phyloP scores from a whole-genome alignment of 2,888 invertebrate genomes.

The Tetranychus truncatus region DNA sequence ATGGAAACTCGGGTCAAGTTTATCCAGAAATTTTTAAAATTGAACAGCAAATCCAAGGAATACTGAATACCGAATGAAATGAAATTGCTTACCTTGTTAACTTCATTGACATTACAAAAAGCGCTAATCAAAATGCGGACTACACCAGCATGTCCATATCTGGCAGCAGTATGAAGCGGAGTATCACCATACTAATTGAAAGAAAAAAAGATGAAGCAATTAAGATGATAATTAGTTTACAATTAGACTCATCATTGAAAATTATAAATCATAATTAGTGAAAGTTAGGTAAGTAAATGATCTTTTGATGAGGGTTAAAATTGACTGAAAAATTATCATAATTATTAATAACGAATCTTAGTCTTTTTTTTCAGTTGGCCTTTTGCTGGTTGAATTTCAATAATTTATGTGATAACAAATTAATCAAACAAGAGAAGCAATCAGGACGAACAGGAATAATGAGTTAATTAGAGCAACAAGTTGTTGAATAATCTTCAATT shows the following conservation, averaged over 20 bases:
- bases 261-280: background rate
- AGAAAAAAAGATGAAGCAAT: background rate
- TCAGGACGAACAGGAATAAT: background rate
- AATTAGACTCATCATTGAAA: background rate
- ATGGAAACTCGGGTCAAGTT: too few species aligned
- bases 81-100: conserved; percentile 50
- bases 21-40: background rate
- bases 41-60: background rate
- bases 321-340: too few species aligned
- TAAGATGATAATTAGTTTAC: background rate
- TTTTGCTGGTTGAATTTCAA: too few species aligned
- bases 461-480: background rate
- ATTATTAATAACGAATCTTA: too few species aligned
- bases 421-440: background rate
- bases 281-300: background rate
- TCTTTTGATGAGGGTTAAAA: too few species aligned
- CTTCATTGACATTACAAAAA: conserved; percentile 60
- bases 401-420: background rate
- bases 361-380: too few species aligned
- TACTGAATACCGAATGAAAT: background rate
- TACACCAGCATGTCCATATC: conserved; percentile 90
- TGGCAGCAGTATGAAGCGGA: conserved; percentile 75
- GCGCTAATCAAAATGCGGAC: conserved; percentile 82
- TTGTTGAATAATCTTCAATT: background rate
- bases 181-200: conserved; percentile 68